A percentile compares a stretch with the other conserved stretches of the same genome.
These are phyloP conservation scores for Erpornis zantholeuca DNA, from an alignment of 2,113 vertebrate genomes.

Conservation along the genomic window DNA sequence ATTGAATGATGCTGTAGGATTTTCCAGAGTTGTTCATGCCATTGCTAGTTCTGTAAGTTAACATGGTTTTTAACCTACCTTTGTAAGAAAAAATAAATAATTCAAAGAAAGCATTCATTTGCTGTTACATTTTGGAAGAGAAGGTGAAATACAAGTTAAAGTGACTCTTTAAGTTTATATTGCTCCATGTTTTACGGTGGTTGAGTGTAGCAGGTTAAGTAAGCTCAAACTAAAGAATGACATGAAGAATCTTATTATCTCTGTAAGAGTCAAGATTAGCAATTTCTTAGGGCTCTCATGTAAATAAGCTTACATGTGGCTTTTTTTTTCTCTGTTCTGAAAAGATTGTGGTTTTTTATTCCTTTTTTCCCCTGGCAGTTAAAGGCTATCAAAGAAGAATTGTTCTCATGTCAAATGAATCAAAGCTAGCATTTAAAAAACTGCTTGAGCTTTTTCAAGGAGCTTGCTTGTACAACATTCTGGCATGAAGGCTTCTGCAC, in stretches of 20 bases:
- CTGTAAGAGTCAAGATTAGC: not conserved
- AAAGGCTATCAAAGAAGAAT: not conserved
- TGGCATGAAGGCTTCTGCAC: not conserved
- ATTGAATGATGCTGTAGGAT: conserved; percentile 93
- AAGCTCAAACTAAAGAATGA: not conserved
- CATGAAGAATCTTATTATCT: not conserved
- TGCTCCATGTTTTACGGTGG: not conserved
- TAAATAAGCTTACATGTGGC: not conserved
- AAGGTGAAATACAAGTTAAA: not conserved
- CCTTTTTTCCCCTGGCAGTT: not conserved
- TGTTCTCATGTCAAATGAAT: not conserved
- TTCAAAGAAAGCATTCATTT: not conserved
- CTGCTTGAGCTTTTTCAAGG: not conserved
- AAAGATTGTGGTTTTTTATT: not conserved
- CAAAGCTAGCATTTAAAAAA: not conserved
- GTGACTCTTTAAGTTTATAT: not conserved
- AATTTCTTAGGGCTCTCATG: not conserved
- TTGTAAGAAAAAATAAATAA: not conserved
- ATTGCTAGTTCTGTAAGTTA: conserved; percentile 93
- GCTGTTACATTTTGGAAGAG: not conserved
- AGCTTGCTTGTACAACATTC: not conserved
- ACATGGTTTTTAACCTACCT: not conserved
- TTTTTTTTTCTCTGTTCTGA: not conserved
- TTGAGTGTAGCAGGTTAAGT: not conserved
- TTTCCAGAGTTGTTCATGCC: conserved; percentile 92